phyloP scores from a whole-genome alignment of 2,797 vertebrate species.

The Mionectes olivaceus region DNA sequence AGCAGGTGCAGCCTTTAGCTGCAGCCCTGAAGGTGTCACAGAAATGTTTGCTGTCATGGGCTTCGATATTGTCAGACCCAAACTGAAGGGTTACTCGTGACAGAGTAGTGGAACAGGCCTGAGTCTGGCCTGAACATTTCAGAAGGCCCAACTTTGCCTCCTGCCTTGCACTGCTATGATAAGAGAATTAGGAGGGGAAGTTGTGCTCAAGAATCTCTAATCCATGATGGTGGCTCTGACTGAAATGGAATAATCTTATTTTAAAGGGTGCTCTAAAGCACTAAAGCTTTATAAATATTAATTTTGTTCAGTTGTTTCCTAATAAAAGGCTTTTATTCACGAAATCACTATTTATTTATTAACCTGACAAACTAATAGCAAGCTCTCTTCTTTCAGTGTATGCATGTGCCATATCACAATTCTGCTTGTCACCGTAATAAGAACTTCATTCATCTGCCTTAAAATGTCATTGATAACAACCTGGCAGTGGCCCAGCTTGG shows the following conservation, averaged over 20 bases:
- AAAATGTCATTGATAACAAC: constrained; percentile 71
- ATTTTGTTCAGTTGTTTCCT: constrained; percentile 58
- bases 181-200: background rate
- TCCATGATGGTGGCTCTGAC: background rate
- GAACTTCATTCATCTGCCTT: constrained; percentile 72
- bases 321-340: constrained; percentile 57
- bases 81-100: fast-evolving
- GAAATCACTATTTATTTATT: constrained; percentile 65
- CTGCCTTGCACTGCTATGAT: background rate
- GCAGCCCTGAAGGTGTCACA: background rate
- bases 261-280: constrained; percentile 33
- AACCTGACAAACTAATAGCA: constrained; percentile 71
- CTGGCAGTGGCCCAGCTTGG: constrained; percentile 63
- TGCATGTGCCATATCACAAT: constrained; percentile 66
- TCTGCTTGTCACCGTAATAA: constrained; percentile 58
- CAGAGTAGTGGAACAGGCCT: background rate
- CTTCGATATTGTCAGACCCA: background rate
- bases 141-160: background rate
- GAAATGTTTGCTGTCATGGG: background rate
- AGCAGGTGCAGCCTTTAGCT: constrained; percentile 14
- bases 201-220: background rate
- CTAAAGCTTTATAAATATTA: constrained; percentile 67
- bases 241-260: constrained; percentile 24
- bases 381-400: constrained; percentile 58
- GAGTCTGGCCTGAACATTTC: background rate